phyloP scores from a whole-genome alignment of 2,888 invertebrate species.

The Hipparchia sbordonii region DNA sequence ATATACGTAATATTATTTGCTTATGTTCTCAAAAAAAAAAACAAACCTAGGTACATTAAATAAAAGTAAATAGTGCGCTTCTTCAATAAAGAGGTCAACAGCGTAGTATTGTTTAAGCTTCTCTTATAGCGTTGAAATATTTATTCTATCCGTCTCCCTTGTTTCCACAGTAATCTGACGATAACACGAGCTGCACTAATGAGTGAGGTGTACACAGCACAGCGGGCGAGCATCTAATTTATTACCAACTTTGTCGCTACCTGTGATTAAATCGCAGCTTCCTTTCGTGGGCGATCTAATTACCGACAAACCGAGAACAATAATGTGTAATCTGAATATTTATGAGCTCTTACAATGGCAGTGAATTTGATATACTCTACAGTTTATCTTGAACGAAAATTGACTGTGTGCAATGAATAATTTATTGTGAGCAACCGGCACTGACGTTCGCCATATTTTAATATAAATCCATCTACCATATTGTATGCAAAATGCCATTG shows the following conservation, averaged over 20 bases:
- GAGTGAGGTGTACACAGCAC: constrained; percentile 55
- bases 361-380: constrained; percentile 71
- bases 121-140: constrained; percentile 20
- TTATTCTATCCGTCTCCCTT: constrained; percentile 31
- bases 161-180: constrained; percentile 36
- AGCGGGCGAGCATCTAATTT: constrained; percentile 61
- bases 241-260: constrained; percentile 72
- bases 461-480: constrained; percentile 82
- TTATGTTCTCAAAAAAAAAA: not conserved
- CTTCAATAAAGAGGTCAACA: constrained; percentile 11
- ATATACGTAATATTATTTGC: too few relatives aligned
- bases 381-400: constrained; percentile 78
- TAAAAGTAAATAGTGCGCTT: constrained; percentile 5
- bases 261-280: constrained; percentile 68
- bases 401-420: constrained; percentile 80
- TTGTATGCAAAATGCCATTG: constrained; percentile 83
- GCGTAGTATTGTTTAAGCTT: constrained; percentile 34
- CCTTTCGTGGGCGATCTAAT: constrained; percentile 81
- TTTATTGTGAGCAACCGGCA: constrained; percentile 78
- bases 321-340: constrained; percentile 79
- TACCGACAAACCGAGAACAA: constrained; percentile 79
- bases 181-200: constrained; percentile 52
- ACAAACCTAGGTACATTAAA: not conserved
- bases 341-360: constrained; percentile 64
- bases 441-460: constrained; percentile 81